Base-by-base conservation (phyloP, 2,888 invertebrate genomes). In the Chymomyza caudatula region DNA sequence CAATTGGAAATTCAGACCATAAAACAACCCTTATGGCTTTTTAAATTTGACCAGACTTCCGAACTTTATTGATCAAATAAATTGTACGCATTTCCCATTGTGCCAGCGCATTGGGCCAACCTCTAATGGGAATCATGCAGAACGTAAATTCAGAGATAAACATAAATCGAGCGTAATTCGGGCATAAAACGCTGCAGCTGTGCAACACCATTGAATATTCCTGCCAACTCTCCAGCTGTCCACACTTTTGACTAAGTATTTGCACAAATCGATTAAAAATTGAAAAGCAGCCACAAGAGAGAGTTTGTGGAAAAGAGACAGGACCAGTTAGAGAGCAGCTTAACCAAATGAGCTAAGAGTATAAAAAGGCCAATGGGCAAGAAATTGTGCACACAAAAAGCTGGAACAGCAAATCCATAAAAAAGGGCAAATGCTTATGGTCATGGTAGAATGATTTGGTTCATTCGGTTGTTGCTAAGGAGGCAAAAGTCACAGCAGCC, bases 131-230 rank as follows among this genome's bases (percentile, higher is more conserved):
- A 13, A 58, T 62, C 60, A 63, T 70, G 70, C 62, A 61, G 72
- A 70, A 72, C 73, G 71, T 71, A 85, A 78, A 85, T 85, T 78
- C 72, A 65, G 78, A 82, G 77, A 86, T 82, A 78, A 81, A 82
- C 79, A 82, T 82, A 82, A 86, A 86, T 86, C 72, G 83, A 73
- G 65, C 67, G 82, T 76, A 78, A 81, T 81, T 78, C 69, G 67
- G 69, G 69, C 71, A 80, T 71, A 80, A 86, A 84, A 63, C 70
- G 67, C 55, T 60, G 71, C 77, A 71, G 73, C 69, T 73, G 66
- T 68, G 60, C 70, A 58, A 37, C 59, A 19, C 15, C 29, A 37
- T 37, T 37, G 17, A 47, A 15, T 47, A 47, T 19, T 17, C 13
- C 47, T 47, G 6, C 47, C 47, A 17, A 19, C 47, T 47, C 51